A percentile compares a stretch with the other conserved stretches of the same genome.
phyloP scores from a whole-genome alignment of 2,797 vertebrate species.

The Scyliorhinus canicula region DNA sequence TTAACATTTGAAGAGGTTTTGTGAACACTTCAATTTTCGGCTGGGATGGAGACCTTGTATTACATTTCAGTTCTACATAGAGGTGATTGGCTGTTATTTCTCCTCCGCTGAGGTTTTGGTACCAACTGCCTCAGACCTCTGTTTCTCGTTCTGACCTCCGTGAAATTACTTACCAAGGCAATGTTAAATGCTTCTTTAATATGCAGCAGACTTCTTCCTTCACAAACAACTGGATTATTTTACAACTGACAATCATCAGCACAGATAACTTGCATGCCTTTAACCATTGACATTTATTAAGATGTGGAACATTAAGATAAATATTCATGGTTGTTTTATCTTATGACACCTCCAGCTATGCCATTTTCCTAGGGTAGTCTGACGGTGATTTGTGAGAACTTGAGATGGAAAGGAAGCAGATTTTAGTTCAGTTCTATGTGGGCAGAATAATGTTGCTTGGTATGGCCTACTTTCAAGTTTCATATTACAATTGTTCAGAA shows the following conservation, averaged over 20 bases:
- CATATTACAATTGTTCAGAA: not conserved
- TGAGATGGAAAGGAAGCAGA: not conserved
- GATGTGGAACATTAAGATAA: not conserved
- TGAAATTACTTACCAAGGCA: not conserved
- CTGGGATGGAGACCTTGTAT: not conserved
- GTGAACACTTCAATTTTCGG: not conserved
- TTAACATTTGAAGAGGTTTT: constrained; percentile 5
- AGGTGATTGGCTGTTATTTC: not conserved
- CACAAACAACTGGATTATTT: not conserved
- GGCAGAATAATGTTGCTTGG: not conserved
- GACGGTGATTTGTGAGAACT: not conserved
- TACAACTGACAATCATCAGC: not conserved
- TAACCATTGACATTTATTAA: not conserved
- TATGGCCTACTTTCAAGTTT: not conserved
- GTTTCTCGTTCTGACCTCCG: not conserved
- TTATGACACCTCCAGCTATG: not conserved
- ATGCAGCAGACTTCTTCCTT: not conserved
- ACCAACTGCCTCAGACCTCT: not conserved
- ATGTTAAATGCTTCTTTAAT: not conserved
- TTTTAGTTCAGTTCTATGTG: not conserved
- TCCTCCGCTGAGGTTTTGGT: not conserved
- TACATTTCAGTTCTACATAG: not conserved
- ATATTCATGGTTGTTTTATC: not conserved
- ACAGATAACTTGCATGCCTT: not conserved
- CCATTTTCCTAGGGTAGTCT: too few relatives aligned